Evolutionary conservation across 2,888 invertebrate genomes (phyloP), one percentile per base, ranked within the genome.

Genomic region (Ichneumoninae sp.): DNA sequence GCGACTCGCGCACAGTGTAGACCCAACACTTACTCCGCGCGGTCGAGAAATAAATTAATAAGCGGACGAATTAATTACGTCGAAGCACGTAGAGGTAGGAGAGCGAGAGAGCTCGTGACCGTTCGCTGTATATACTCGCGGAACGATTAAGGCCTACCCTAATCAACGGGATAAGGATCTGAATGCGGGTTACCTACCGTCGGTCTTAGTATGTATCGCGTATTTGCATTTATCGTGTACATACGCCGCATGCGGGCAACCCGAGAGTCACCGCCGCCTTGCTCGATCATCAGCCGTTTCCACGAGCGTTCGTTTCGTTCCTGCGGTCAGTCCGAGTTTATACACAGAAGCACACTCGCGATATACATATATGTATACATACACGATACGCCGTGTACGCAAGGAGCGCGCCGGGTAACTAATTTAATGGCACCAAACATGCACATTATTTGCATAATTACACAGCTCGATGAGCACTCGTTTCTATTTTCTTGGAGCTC

Each of bases 391-490:
- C 66, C 66, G 63, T 77, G 66, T 60, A 50, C 70, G 77, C 84
- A 77, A 81, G 76, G 78, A 84, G 84, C 75, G 81, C 79, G 85
- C 85, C 57, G 57, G 76, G 81, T 81, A 77, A 85, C 87, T 89
- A 89, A 89, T 89, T 89, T 88, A 89, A 89, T 89, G 88, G 85
- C 86, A 89, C 88, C 87, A 88, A 89, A 89, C 89, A 89, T 89
- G 89, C 89, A 88, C 88, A 89, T 87, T 87, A 89, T 89, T 89
- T 89, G 89, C 89, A 89, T 89, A 89, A 89, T 89, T 88, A 87
- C 89, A 89, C 87, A 85, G 87, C 87, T 85, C 88, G 88, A 89
- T 89, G 89, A 89, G 88, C 86, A 87, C 88, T 87, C 86, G 85
- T 88, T 89, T 89, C 86, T 88, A 87, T 84, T 88, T 88, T 87